These are phyloP conservation scores for Conus ventricosus DNA, from an alignment of 1,140 invertebrate genomes.

Conservation along the genomic window DNA sequence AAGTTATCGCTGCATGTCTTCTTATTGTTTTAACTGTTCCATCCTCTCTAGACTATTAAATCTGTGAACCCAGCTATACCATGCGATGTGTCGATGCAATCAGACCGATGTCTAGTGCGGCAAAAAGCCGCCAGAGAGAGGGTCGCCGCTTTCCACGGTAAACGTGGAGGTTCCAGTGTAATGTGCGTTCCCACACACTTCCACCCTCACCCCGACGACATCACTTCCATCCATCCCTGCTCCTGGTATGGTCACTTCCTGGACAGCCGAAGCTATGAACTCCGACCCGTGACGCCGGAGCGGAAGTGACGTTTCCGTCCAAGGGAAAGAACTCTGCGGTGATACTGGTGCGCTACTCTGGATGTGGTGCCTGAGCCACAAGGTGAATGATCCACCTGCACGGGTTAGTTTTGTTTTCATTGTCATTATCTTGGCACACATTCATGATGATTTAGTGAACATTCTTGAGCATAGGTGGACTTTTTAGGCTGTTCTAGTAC, in stretches of 20 bases:
- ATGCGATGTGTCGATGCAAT: too few species aligned
- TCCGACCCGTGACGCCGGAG: conserved; percentile 51
- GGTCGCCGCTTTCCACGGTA: conserved; percentile 63
- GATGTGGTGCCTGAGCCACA: conserved; percentile 71
- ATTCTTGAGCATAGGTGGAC: neutral
- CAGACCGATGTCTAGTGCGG: conserved; percentile 6
- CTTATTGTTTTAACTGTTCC: neutral
- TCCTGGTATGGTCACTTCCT: conserved; percentile 37
- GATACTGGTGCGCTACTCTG: conserved; percentile 68
- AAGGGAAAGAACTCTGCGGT: conserved; percentile 55
- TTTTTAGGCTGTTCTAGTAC: neutral
- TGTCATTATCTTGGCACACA: neutral
- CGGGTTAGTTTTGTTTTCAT: conserved; percentile 6
- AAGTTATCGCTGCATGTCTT: neutral
- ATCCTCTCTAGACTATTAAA: neutral
- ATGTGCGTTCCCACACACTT: conserved; percentile 66
- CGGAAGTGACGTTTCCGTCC: conserved; percentile 60
- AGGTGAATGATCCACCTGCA: conserved; percentile 71
- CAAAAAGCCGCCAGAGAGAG: conserved; percentile 60
- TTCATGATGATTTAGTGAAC: neutral
- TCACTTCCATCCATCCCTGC: conserved; percentile 40
- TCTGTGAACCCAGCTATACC: neutral
- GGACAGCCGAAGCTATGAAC: conserved; percentile 56
- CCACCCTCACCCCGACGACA: conserved; percentile 60
- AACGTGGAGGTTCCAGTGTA: conserved; percentile 64